Percentiles rank a stretch among this genome's conserved stretches.
Evolutionary conservation across 1,140 invertebrate genomes (phyloP).

Genomic region (Drosophila prosaltans): DNA sequence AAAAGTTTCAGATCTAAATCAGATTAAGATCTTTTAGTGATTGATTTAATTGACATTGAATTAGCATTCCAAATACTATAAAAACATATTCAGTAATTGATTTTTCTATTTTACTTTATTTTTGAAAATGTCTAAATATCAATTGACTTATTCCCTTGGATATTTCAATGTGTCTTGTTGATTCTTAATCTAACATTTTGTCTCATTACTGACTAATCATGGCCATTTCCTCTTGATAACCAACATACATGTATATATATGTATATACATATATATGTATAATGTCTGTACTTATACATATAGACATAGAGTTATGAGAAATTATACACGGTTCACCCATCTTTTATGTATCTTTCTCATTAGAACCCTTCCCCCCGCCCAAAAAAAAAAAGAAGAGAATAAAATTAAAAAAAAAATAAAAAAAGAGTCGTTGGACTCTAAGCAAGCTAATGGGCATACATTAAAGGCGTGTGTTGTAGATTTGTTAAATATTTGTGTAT

Average conservation of each 20-base stretch:
- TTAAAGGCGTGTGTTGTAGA: slow-evolving; percentile 56
- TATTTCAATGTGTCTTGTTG: background rate
- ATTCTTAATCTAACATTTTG: background rate
- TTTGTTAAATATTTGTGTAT: slow-evolving; percentile 35
- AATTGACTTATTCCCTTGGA: no score
- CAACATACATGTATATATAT: background rate
- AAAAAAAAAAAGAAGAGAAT: background rate
- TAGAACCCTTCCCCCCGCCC: slow-evolving; percentile 2
- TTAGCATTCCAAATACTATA: no score
- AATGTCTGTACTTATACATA: background rate
- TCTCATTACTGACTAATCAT: background rate
- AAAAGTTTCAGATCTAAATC: no score
- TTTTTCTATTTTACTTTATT: no score
- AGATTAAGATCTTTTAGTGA: no score
- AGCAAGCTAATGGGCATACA: slow-evolving; percentile 17
- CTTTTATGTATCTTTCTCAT: slow-evolving; percentile 16
- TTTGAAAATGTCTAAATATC: no score
- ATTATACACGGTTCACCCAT: background rate
- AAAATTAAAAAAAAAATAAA: background rate
- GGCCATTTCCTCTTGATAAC: slow-evolving; percentile 1
- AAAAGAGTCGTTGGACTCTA: slow-evolving; percentile 19
- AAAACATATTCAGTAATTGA: no score
- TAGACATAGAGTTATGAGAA: background rate
- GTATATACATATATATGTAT: background rate
- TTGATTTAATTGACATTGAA: no score